Evolutionary conservation across 2,888 invertebrate species (phyloP).

Genomic region (Catocala fraxini): DNA sequence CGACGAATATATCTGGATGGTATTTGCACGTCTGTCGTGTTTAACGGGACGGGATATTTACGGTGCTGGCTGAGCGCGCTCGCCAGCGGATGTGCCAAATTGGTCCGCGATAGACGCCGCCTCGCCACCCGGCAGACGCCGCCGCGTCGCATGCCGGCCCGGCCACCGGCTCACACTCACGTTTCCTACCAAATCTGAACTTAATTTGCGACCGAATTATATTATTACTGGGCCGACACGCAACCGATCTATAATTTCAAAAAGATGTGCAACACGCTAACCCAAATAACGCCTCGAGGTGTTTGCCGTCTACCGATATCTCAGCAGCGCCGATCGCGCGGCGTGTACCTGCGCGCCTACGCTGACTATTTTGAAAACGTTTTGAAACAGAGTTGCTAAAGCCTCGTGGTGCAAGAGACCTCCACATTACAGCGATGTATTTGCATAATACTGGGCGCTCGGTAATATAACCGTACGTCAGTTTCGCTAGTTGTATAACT

Average conservation of each 20-base stretch:
- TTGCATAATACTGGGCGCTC: constrained; percentile 83
- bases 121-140: constrained; percentile 82
- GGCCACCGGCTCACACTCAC: constrained; percentile 72
- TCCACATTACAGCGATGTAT: constrained; percentile 79
- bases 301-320: constrained; percentile 57
- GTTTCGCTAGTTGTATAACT: constrained; percentile 76
- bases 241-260: constrained; percentile 56
- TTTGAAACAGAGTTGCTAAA: constrained; percentile 84
- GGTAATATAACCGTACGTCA: constrained; percentile 70
- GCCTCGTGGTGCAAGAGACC: constrained; percentile 81
- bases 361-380: constrained; percentile 80
- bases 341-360: constrained; percentile 70
- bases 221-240: constrained; percentile 56
- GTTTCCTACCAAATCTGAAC: constrained; percentile 67
- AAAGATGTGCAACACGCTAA: constrained; percentile 59
- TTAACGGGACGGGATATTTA: constrained; percentile 79
- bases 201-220: constrained; percentile 60
- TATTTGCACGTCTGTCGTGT: constrained; percentile 61
- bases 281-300: constrained; percentile 59
- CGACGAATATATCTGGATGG: constrained; percentile 56
- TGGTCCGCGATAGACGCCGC: constrained; percentile 77
- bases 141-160: constrained; percentile 80
- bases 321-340: constrained; percentile 59
- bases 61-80: constrained; percentile 71
- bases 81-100: constrained; percentile 86